Conservation (phyloP, 2,113 vertebrate species). For the Etheostoma spectabile region DNA sequence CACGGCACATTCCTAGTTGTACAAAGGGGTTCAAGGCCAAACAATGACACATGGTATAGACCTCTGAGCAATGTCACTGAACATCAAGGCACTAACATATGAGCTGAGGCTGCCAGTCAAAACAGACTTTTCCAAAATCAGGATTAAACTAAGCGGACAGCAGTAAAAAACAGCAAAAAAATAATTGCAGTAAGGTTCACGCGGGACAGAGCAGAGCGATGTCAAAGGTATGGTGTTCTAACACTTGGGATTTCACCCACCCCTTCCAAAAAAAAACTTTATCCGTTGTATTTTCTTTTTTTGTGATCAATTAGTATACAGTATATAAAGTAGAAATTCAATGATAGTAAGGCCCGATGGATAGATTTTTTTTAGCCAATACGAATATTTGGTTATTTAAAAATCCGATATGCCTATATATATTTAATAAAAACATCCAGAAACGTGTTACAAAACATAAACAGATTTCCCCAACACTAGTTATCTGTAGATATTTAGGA, state of each 20-base stretch:
- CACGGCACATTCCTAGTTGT: constrained; percentile 50
- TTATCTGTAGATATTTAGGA: no score
- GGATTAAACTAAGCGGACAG: constrained; percentile 73
- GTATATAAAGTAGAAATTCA: no score
- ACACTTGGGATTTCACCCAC: constrained; percentile 43
- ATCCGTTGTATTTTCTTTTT: not conserved
- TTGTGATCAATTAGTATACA: no score
- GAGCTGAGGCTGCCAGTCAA: constrained; percentile 68
- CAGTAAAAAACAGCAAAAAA: not conserved
- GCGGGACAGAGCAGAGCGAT: constrained; percentile 42
- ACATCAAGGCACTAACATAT: constrained; percentile 77
- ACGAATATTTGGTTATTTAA: no score
- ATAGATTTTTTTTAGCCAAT: no score
- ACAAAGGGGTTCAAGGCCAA: constrained; percentile 70
- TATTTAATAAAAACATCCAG: no score
- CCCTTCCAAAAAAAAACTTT: not conserved
- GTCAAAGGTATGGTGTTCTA: constrained; percentile 24
- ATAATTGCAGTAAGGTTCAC: constrained; percentile 55
- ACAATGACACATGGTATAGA: constrained; percentile 74
- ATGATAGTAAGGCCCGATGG: no score
- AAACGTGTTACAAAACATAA: no score
- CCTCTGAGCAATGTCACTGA: constrained; percentile 76
- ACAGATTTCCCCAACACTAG: no score
- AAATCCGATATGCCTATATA: no score
- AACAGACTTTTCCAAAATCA: constrained; percentile 64